Conservation (phyloP, 2,888 invertebrate genomes). For the Penaeus monodon region DNA sequence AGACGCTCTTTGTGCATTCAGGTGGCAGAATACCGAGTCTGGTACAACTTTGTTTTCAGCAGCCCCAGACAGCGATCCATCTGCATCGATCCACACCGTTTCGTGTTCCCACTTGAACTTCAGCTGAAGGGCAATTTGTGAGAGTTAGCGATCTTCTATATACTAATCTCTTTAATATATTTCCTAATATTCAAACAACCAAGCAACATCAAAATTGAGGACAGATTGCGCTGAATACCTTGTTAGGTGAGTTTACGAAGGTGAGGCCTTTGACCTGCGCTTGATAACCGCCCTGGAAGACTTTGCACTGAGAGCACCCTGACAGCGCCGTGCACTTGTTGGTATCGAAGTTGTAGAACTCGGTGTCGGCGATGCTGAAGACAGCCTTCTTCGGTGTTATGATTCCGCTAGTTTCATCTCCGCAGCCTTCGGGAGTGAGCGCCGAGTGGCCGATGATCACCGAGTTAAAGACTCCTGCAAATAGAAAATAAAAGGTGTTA, state of each 20-base stretch:
- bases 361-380: conserved; percentile 53
- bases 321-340: conserved; percentile 44
- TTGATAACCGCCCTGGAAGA: conserved; percentile 41
- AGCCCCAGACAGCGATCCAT: conserved; percentile 52
- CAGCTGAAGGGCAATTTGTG: conserved; percentile 11
- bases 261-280: conserved; percentile 39
- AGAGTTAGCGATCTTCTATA: not conserved
- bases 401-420: conserved; percentile 35
- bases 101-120: conserved; percentile 58
- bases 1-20: conserved; percentile 11
- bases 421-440: conserved; percentile 25
- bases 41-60: conserved; percentile 44
- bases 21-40: conserved; percentile 37
- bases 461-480: conserved; percentile 47
- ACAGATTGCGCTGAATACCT: conserved; percentile 13
- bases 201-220: not conserved
- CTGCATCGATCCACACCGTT: conserved; percentile 55
- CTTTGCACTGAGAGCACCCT: conserved; percentile 61
- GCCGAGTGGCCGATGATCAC: conserved; percentile 48
- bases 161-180: not conserved
- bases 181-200: not conserved
- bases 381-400: conserved; percentile 46
- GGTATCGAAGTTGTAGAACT: conserved; percentile 60
- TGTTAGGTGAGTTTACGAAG: conserved; percentile 55
- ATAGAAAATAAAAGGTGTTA: not conserved